Percentiles rank a stretch among this genome's conserved stretches.
phyloP scores from a whole-genome alignment of 2,797 vertebrate genomes.

The Sebastes cheni region DNA sequence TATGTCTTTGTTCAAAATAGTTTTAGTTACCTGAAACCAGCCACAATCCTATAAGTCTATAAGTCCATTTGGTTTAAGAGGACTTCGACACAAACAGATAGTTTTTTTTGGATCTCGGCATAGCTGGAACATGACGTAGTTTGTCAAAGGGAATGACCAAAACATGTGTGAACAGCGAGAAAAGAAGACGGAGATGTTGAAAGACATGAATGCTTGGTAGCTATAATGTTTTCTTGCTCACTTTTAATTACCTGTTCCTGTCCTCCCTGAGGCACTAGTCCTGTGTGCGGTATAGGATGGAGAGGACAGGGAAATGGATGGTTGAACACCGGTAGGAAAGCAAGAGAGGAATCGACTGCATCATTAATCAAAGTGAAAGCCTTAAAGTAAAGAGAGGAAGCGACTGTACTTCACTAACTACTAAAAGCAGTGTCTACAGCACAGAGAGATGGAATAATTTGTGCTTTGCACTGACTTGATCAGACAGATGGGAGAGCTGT shows the following conservation, averaged over 20 bases:
- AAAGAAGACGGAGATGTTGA: constrained; percentile 29
- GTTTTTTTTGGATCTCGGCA: background rate
- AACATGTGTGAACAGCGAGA: constrained; percentile 29
- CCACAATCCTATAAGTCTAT: background rate
- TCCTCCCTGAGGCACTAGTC: constrained; percentile 41
- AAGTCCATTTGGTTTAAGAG: background rate
- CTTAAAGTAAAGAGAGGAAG: constrained; percentile 52
- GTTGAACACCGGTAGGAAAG: constrained; percentile 25
- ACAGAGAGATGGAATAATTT: constrained; percentile 58
- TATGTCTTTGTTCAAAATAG: background rate
- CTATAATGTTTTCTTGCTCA: constrained; percentile 20
- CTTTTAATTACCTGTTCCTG: constrained; percentile 53
- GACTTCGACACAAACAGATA: background rate
- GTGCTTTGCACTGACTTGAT: constrained; percentile 37
- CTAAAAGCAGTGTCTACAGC: constrained; percentile 49
- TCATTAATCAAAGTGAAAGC: constrained; percentile 72
- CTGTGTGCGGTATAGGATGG: constrained; percentile 1
- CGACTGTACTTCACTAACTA: constrained; percentile 24
- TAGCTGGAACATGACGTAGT: constrained; percentile 23
- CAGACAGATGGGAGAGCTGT: constrained; percentile 32
- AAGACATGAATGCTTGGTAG: constrained; percentile 21
- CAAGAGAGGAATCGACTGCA: constrained; percentile 24
- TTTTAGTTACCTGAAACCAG: background rate
- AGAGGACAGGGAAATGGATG: constrained; percentile 58
- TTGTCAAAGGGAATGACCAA: constrained; percentile 25